Evolutionary conservation across 2,888 invertebrate genomes (phyloP).

Genomic region (Melipona bicolor): DNA sequence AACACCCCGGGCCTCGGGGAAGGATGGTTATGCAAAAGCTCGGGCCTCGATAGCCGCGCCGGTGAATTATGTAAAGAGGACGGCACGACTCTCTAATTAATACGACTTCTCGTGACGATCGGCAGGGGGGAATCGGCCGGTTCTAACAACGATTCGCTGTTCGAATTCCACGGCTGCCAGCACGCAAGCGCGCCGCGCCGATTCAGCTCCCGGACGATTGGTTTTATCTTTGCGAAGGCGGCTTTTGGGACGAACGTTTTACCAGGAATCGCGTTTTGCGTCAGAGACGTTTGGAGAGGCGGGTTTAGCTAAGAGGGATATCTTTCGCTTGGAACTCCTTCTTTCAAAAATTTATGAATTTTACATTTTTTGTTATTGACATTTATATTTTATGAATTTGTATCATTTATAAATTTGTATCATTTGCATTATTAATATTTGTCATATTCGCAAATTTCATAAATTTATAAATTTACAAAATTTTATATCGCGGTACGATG

Average conservation of each 20-base stretch:
- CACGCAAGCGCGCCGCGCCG: constrained; percentile 59
- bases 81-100: constrained; percentile 67
- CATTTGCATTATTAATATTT: too few species aligned
- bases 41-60: constrained; percentile 53
- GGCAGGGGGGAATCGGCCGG: constrained; percentile 37
- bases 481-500: not conserved
- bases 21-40: constrained; percentile 71
- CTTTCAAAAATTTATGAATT: not conserved
- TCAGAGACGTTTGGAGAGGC: not conserved
- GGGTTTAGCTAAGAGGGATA: not conserved
- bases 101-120: constrained; percentile 68
- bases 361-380: not conserved
- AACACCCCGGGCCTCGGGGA: constrained; percentile 64
- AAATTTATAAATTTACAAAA: too few species aligned
- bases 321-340: not conserved
- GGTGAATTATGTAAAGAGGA: constrained; percentile 79
- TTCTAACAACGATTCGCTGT: constrained; percentile 61
- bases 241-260: constrained; percentile 1
- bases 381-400: too few species aligned
- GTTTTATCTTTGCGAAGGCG: not conserved
- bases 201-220: not conserved
- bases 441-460: too few species aligned
- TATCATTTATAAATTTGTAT: too few species aligned
- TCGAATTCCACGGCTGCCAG: constrained; percentile 50
- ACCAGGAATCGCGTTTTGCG: not conserved